Base-by-base conservation (phyloP, 53 echinoderm and acorn worm species). In the Holothuria leucospilota region DNA sequence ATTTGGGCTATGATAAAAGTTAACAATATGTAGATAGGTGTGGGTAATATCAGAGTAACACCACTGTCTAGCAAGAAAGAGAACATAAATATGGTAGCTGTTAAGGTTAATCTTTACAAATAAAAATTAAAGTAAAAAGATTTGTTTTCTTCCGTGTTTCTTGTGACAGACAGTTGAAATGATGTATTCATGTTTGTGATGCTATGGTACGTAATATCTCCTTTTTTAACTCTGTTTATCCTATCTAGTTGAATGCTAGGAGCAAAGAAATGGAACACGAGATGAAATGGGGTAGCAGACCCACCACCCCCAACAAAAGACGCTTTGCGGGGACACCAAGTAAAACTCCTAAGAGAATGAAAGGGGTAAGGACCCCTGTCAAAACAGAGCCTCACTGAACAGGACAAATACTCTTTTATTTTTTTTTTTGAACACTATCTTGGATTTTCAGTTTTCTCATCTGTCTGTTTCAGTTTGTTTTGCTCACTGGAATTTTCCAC, bases 201-300 rank as follows among this genome's bases (percentile, higher is more conserved):
- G 18, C 5, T 56, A 56, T 56, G 0, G 0, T 56, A 4, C 56
- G 16, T 46, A 46, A 46, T 7, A 46, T 46, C 3, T 34, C 1
- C 34, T 34, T 34, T 46, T 46, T 46, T 8, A 5, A 46, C 8
- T 46, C 46, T 11, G 28, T 29, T 51, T 65, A 20, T 67, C 40
- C 66, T 21, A 26, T 24, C 11, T 65, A 99, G 99, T 62, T 93
- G 42, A 90, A 91, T 63, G 95, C 95, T 11, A 92, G 88, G 68
- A 78, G 85, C 59, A 85, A 90, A 29, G 88, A 92, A 59, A 94
- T 92, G 2, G 95, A 99, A 71, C 86, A 86, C 14, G 99, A 99
- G 88, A 99, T 99, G 99, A 88, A 86, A 16, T 92, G 88, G 62
- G 99, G 99, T n/a, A 99, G 99, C 83, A 92, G 89, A 40, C 99